A percentile compares a stretch with the other conserved stretches of the same genome.
Conservation (phyloP, 1,140 invertebrate species). For the Vanessa atalanta region DNA sequence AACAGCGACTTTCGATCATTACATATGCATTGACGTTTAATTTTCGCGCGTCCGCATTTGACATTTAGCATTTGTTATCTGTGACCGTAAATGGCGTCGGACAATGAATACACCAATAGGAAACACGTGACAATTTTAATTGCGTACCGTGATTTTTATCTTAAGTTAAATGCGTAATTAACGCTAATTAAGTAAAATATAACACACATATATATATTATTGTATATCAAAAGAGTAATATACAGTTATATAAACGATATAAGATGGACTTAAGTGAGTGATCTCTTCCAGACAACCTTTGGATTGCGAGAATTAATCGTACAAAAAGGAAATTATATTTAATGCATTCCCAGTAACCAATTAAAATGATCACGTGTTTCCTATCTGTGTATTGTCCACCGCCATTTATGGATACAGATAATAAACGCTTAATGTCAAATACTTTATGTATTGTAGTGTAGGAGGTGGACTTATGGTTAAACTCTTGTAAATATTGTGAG, state of each 20-base stretch:
- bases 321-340: no score
- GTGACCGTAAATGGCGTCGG: not conserved
- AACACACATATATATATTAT: no score
- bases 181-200: no score
- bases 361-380: not conserved
- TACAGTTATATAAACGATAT: no score
- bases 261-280: no score
- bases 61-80: not conserved
- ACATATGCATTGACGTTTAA: not conserved
- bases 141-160: not conserved
- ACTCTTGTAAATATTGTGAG: no score
- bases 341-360: not conserved
- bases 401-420: not conserved
- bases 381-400: not conserved
- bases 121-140: not conserved
- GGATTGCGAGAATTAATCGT: no score
- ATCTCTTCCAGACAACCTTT: no score
- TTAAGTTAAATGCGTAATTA: not conserved
- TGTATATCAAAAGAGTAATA: no score
- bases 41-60: not conserved
- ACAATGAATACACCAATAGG: not conserved
- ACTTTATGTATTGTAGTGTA: no score
- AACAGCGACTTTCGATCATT: not conserved
- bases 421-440: not conserved
- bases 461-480: no score